Base-by-base conservation (phyloP, 2,113 vertebrate species). In the Perca fluviatilis region DNA sequence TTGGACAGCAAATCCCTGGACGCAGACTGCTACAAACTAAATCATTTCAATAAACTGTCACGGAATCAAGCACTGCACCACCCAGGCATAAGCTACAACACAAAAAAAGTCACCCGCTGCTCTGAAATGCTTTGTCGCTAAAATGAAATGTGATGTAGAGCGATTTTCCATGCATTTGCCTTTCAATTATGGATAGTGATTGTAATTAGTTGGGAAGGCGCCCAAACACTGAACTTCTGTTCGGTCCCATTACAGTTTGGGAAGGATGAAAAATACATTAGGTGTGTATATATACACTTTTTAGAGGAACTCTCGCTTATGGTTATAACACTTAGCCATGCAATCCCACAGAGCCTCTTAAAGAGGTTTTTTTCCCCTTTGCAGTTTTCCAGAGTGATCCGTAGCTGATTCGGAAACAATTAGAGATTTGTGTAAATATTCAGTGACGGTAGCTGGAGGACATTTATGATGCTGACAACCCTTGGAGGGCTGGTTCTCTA, bases 141-240 rank as follows among this genome's bases (percentile, higher is more conserved):
- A 92, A 94, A 95, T 92, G 60, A 84, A 84, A 91, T 87, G 86
- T 91, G 92, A 94, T 91, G 91, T 76, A 50, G 86, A 88, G 76
- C 74, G 51, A 82, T 93, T 94, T 93, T 94, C 85, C 84, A 79
- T 93, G 89, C 89, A 61, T 92, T 91, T 82, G 82, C 88, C 77
- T 86, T 90, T 95, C 93, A 95, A 93, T 96, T 95, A 94, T 95
- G 71, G 74, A 95, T 94, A 19, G 69, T 92, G 93, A 94, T 64
- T 89, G 61, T 93, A 94, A 95, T 91, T 66, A 90, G 86, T 88
- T 91, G 60, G 83, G 94, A 94, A 83, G 83, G 91, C 80, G 86
- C 84, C 83, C 84, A 94, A 94, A 95, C 93, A 93, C 88, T 88
- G 78, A 93, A 94, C 90, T 93, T 92, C 93, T 94, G 91, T 88